Evolutionary conservation across 2,888 invertebrate species (phyloP).

Genomic region (Lithophane semibrunnea): DNA sequence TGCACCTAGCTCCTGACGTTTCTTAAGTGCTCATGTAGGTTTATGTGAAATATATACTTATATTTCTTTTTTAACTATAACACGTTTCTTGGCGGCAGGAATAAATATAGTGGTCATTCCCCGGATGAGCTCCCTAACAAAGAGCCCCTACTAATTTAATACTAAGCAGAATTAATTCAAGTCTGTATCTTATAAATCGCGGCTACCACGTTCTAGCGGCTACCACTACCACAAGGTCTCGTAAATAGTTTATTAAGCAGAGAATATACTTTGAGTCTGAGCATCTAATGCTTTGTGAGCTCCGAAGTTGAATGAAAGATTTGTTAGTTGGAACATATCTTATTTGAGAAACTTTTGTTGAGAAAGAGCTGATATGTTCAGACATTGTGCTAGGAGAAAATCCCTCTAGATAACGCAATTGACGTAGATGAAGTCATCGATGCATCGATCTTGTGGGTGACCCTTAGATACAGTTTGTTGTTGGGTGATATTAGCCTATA

Average conservation of each 20-base stretch:
- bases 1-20: no score
- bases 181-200: constrained; percentile 29
- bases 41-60: no score
- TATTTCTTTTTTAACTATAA: no score
- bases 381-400: neutral
- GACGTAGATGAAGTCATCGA: neutral
- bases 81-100: neutral
- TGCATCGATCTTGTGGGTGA: neutral
- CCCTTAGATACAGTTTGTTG: neutral
- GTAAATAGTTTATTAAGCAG: constrained; percentile 37
- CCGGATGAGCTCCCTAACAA: neutral
- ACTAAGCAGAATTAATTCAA: constrained; percentile 13
- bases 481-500: neutral
- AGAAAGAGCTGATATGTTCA: neutral
- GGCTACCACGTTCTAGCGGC: constrained; percentile 1
- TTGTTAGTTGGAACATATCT: neutral
- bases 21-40: no score
- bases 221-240: constrained; percentile 20
- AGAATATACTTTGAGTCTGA: constrained; percentile 10
- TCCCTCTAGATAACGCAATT: neutral
- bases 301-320: constrained; percentile 14
- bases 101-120: neutral
- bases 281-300: constrained; percentile 18
- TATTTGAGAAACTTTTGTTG: constrained; percentile 11
- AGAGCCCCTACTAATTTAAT: constrained; percentile 3